Evolutionary conservation across 2,113 vertebrate species (phyloP).

Genomic region (Trichechus manatus): DNA sequence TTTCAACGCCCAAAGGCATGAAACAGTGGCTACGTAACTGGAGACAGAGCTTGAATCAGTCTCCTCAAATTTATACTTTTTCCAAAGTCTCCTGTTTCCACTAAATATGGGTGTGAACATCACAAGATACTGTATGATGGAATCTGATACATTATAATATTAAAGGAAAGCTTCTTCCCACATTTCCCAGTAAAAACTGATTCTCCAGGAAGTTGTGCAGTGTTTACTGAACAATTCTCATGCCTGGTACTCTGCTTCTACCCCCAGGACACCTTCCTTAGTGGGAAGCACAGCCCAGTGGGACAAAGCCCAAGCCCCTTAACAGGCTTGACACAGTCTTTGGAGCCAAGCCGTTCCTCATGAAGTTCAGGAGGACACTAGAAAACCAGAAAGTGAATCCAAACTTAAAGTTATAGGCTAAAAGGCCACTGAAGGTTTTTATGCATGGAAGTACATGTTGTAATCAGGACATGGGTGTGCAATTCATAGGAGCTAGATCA

Average conservation of each 20-base stretch:
- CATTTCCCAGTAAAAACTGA: conserved; percentile 17
- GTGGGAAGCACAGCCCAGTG: neutral
- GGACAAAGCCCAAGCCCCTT: neutral
- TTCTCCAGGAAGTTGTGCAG: neutral
- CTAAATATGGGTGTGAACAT: neutral
- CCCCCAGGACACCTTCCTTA: neutral
- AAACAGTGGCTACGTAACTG: neutral
- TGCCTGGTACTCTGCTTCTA: neutral
- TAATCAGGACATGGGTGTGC: neutral
- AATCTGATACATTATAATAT: neutral
- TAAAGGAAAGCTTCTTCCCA: neutral
- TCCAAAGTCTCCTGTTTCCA: too few species aligned
- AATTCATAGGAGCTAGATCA: neutral
- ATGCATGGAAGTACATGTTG: neutral
- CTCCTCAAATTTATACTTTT: neutral
- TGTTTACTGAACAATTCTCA: neutral
- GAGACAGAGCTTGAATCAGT: neutral
- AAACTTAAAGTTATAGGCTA: neutral
- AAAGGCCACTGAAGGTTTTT: neutral
- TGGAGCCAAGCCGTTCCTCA: neutral
- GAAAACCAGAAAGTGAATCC: neutral
- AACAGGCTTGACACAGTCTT: neutral
- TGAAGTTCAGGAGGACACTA: neutral
- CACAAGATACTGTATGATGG: neutral
- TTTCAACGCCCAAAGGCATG: neutral